These are phyloP conservation scores for Byasa hedistus DNA, from an alignment of 2,888 invertebrate species.

Conservation along the genomic window DNA sequence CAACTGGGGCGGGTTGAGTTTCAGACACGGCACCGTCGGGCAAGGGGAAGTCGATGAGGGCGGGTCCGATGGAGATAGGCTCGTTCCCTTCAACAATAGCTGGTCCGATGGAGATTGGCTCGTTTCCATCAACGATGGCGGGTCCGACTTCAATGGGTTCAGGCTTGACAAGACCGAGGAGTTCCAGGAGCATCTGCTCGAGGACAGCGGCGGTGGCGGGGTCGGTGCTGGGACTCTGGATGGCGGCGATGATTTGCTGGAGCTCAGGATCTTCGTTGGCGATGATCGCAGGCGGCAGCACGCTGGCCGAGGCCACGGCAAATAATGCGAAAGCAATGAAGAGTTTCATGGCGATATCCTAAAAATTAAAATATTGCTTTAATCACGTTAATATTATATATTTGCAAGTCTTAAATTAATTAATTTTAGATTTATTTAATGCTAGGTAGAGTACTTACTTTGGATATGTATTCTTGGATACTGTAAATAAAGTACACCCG, in stretches of 20 bases:
- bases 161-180: constrained; percentile 33
- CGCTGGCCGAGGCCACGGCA: constrained; percentile 33
- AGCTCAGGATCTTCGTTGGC: constrained; percentile 44
- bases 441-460: background rate
- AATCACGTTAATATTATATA: constrained; percentile 28
- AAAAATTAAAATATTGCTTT: constrained; percentile 34
- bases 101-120: constrained; percentile 38
- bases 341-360: constrained; percentile 54
- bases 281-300: constrained; percentile 35
- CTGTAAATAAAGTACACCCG: background rate
- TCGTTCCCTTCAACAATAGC: constrained; percentile 33
- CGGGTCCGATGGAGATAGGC: constrained; percentile 39
- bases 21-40: constrained; percentile 28
- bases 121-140: constrained; percentile 38
- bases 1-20: constrained; percentile 19
- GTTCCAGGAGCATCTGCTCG: constrained; percentile 38
- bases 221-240: constrained; percentile 46
- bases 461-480: background rate
- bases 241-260: constrained; percentile 40
- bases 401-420: background rate
- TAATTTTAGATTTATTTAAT: too few relatives aligned
- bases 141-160: constrained; percentile 12
- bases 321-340: constrained; percentile 53
- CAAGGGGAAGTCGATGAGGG: constrained; percentile 31
- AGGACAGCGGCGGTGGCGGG: constrained; percentile 43